Conservation (phyloP, 1,140 invertebrate species). For the Galleria mellonella region DNA sequence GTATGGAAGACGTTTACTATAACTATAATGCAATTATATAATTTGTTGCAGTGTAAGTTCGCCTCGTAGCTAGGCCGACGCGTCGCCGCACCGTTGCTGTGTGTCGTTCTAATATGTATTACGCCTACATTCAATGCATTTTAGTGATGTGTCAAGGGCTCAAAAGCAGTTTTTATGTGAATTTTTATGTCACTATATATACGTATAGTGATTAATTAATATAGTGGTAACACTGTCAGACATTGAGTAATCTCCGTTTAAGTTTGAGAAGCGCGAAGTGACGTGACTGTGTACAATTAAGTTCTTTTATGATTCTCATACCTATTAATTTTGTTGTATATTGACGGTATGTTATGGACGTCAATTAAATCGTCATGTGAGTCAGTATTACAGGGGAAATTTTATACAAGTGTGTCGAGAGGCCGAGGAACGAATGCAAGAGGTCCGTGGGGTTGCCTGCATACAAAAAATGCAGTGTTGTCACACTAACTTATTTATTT, state of each 20-base stretch:
- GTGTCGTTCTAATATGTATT: constrained; percentile 5
- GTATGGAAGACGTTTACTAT: too few species aligned
- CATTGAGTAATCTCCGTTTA: constrained; percentile 51
- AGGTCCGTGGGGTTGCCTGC: not conserved
- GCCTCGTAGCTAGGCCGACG: constrained; percentile 10
- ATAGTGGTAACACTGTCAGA: constrained; percentile 16
- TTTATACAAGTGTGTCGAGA: constrained; percentile 7
- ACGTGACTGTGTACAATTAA: constrained; percentile 16
- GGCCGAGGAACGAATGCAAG: not conserved
- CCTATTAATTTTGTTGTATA: constrained; percentile 24
- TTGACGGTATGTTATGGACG: constrained; percentile 26
- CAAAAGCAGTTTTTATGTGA: constrained; percentile 66
- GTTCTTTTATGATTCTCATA: constrained; percentile 27
- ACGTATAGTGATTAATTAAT: constrained; percentile 10
- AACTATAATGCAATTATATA: constrained; percentile 6
- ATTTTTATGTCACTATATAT: constrained; percentile 52
- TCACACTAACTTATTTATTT: too few species aligned
- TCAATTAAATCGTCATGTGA: constrained; percentile 58
- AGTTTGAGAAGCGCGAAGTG: constrained; percentile 10
- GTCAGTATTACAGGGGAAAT: constrained; percentile 69
- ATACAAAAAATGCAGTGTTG: too few species aligned
- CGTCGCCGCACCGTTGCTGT: constrained; percentile 4
- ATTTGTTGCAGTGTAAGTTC: constrained; percentile 58
- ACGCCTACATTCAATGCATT: constrained; percentile 34
- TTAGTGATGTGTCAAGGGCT: constrained; percentile 55